phyloP scores from a whole-genome alignment of 2,797 vertebrate genomes.

The Macropus fuliginosus region DNA sequence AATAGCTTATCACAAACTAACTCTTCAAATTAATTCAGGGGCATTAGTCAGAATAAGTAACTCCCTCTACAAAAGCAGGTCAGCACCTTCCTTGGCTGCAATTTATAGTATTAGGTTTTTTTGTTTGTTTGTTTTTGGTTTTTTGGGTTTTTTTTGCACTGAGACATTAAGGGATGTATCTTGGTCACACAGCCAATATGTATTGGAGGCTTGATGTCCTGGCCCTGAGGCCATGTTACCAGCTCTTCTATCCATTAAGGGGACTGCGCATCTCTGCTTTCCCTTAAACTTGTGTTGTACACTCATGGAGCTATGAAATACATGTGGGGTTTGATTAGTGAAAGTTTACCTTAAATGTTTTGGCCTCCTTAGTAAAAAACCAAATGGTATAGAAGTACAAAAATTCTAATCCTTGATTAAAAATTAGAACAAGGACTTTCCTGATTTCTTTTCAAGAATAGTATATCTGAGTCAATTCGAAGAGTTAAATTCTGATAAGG shows the following conservation, averaged over 20 bases:
- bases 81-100: neutral
- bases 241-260: neutral
- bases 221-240: neutral
- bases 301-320: neutral
- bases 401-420: slow-evolving; percentile 21
- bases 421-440: slow-evolving; percentile 10
- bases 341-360: neutral
- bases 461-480: slow-evolving; percentile 16
- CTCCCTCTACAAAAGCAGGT: neutral
- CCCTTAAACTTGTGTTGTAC: neutral
- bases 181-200: neutral
- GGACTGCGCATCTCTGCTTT: neutral
- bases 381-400: neutral
- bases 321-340: neutral
- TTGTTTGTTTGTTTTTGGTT: too few species aligned
- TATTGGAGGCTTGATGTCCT: neutral
- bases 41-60: neutral
- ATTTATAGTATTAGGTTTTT: neutral
- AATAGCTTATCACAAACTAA: neutral
- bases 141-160: neutral
- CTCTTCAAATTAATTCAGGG: neutral
- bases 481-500: slow-evolving; percentile 21
- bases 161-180: neutral
- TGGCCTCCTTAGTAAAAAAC: slow-evolving; percentile 17
- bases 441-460: slow-evolving; percentile 26